These are phyloP conservation scores for Coccyzus lansbergi DNA, from an alignment of 2,797 vertebrate species.

Conservation along the genomic window DNA sequence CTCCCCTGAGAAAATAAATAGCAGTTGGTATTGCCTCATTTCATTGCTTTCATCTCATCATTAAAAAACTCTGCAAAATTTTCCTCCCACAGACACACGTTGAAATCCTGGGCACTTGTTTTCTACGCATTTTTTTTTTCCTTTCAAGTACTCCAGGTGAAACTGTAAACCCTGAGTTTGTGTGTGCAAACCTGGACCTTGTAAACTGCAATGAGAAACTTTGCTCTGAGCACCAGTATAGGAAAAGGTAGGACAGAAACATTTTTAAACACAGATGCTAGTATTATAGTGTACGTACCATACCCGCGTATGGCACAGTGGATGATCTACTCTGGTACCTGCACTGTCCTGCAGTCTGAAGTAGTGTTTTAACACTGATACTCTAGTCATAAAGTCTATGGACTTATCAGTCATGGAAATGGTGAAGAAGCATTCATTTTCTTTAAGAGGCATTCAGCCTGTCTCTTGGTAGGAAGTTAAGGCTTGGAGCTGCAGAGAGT, in stretches of 20 bases:
- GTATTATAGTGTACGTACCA: slow-evolving; percentile 7
- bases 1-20: slow-evolving; percentile 66
- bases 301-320: background rate
- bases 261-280: slow-evolving; percentile 50
- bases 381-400: background rate
- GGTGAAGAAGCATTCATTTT: slow-evolving; percentile 16
- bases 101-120: slow-evolving; percentile 65
- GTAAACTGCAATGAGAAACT: slow-evolving; percentile 76
- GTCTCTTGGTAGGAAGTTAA: background rate
- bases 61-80: slow-evolving; percentile 19
- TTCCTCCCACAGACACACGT: slow-evolving; percentile 47
- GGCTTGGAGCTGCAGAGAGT: background rate
- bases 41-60: slow-evolving; percentile 53
- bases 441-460: slow-evolving; percentile 23
- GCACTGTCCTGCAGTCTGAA: slow-evolving; percentile 88
- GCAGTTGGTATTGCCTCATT: slow-evolving; percentile 24
- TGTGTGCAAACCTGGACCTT: slow-evolving; percentile 74
- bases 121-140: background rate
- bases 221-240: slow-evolving; percentile 71
- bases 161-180: slow-evolving; percentile 78
- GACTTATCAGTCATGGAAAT: background rate
- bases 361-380: slow-evolving; percentile 66
- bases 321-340: slow-evolving; percentile 38
- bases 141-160: slow-evolving; percentile 77
- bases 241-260: slow-evolving; percentile 61